Evolutionary conservation across 2,797 vertebrate genomes (phyloP).

Genomic region (Eulemur mongoz): DNA sequence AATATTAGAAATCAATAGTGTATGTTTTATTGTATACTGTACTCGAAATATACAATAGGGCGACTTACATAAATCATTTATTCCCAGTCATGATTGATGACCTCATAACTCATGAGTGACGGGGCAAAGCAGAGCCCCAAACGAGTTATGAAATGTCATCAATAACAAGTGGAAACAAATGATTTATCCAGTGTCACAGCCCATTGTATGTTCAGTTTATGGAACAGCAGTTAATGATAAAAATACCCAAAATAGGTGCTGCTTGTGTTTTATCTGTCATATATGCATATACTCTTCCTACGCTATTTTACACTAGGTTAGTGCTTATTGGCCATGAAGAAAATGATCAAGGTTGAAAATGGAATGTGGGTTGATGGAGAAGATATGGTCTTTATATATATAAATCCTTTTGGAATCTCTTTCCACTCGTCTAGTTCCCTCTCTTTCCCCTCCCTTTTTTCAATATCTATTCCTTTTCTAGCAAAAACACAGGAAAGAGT

Average conservation of each 20-base stretch:
- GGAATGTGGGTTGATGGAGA: constrained; percentile 56
- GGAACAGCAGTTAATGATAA: constrained; percentile 77
- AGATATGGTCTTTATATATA: constrained; percentile 23
- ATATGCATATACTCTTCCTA: constrained; percentile 21
- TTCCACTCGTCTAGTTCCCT: constrained; percentile 19
- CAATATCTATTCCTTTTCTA: not conserved
- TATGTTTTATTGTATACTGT: constrained; percentile 71
- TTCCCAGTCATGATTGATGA: constrained; percentile 73
- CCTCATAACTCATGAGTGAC: constrained; percentile 78
- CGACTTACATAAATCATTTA: constrained; percentile 74
- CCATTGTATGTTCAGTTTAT: constrained; percentile 75
- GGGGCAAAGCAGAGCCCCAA: constrained; percentile 72
- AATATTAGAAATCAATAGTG: constrained; percentile 78
- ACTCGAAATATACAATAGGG: constrained; percentile 70
- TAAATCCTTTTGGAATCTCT: constrained; percentile 53
- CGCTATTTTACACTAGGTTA: constrained; percentile 69
- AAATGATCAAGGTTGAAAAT: constrained; percentile 60
- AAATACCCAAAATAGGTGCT: constrained; percentile 49
- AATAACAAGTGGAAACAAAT: constrained; percentile 77
- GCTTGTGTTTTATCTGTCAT: constrained; percentile 55
- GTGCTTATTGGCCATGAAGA: constrained; percentile 70
- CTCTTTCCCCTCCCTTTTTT: not conserved
- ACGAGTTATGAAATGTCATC: constrained; percentile 79
- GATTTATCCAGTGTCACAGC: constrained; percentile 74
- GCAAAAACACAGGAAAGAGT: not conserved